Conservation (phyloP, 2,113 vertebrate genomes). For the Connochaetes taurinus region DNA sequence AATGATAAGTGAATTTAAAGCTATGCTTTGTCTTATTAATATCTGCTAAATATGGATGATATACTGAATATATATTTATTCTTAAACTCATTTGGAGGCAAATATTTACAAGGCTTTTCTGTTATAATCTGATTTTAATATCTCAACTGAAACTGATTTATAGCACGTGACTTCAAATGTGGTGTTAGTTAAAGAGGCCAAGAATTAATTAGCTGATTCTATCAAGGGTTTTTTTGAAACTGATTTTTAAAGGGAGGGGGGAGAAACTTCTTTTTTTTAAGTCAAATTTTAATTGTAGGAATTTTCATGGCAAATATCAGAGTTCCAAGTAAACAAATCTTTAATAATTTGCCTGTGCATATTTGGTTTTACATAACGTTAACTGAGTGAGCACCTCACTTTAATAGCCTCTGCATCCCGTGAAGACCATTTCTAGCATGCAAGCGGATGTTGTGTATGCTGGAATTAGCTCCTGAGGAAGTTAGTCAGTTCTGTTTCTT, state of each 20-base stretch:
- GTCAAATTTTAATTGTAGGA: slow-evolving; percentile 78
- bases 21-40: slow-evolving; percentile 85
- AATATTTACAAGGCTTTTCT: slow-evolving; percentile 87
- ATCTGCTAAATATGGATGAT: slow-evolving; percentile 87
- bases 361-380: slow-evolving; percentile 1
- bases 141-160: slow-evolving; percentile 85
- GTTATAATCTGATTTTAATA: slow-evolving; percentile 86
- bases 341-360: slow-evolving; percentile 32
- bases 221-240: slow-evolving; percentile 81
- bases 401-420: not conserved
- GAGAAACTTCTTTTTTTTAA: slow-evolving; percentile 52
- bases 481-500: not conserved
- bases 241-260: slow-evolving; percentile 73
- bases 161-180: slow-evolving; percentile 79
- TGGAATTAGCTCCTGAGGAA: not conserved
- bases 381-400: not conserved
- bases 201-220: slow-evolving; percentile 84
- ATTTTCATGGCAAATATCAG: slow-evolving; percentile 73
- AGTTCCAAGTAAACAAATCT: slow-evolving; percentile 26
- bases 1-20: slow-evolving; percentile 86
- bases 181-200: slow-evolving; percentile 80
- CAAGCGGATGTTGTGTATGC: not conserved
- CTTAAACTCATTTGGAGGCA: slow-evolving; percentile 85
- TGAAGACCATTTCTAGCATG: not conserved
- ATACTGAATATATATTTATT: slow-evolving; percentile 88